Percentiles rank a stretch among this genome's conserved stretches.
Conservation (phyloP, 1,140 invertebrate genomes). For the Conus betulinus region DNA sequence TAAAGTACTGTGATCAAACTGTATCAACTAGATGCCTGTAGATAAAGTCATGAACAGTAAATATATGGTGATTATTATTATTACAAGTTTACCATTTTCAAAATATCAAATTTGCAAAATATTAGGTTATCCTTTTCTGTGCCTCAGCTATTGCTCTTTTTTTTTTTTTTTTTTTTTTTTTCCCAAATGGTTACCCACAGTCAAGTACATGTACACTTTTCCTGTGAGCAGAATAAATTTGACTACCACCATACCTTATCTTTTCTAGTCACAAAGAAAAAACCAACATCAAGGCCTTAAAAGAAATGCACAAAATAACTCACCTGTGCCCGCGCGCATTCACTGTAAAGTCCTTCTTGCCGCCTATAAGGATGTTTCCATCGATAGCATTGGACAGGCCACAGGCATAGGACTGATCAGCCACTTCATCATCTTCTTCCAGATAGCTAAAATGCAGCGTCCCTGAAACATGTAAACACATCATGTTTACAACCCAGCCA, state of each 20-base stretch:
- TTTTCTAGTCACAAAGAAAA: neutral
- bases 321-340: neutral
- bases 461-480: slow-evolving; percentile 25
- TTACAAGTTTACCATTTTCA: too few relatives aligned
- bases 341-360: slow-evolving; percentile 15
- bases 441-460: slow-evolving; percentile 31
- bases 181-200: too few relatives aligned
- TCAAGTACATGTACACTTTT: too few relatives aligned
- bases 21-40: too few relatives aligned
- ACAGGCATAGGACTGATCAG: neutral
- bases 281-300: neutral
- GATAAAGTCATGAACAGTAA: too few relatives aligned
- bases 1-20: too few relatives aligned
- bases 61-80: too few relatives aligned
- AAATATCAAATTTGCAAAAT: too few relatives aligned
- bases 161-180: too few relatives aligned
- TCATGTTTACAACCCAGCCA: neutral
- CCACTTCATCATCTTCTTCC: neutral
- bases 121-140: too few relatives aligned
- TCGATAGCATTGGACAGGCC: slow-evolving; percentile 1
- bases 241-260: neutral
- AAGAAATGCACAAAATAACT: neutral
- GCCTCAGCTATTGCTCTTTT: too few relatives aligned
- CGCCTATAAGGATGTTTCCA: neutral
- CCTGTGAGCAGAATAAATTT: too few relatives aligned